Percentiles rank a stretch among this genome's conserved stretches.
Conservation (phyloP, 2,797 vertebrate genomes). For the Typhlichthys eigenmanni region DNA sequence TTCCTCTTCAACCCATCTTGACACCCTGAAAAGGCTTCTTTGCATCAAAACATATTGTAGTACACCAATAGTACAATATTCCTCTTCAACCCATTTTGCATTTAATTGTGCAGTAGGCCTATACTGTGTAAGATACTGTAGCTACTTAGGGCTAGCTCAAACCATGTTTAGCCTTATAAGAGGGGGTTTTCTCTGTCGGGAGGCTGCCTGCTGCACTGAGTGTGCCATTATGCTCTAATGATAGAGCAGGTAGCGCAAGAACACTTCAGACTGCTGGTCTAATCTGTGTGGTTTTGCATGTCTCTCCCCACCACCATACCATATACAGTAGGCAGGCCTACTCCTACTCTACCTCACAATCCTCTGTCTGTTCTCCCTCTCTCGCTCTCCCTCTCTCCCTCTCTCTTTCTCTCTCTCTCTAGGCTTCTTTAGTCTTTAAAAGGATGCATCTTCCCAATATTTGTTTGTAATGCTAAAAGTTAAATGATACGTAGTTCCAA, state of each 20-base stretch:
- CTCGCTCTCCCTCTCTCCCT: neutral
- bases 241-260: constrained; percentile 42
- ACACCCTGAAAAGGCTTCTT: too few relatives aligned
- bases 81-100: neutral
- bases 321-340: too few relatives aligned
- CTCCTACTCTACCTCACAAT: neutral
- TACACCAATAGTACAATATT: too few relatives aligned
- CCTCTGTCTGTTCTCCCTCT: neutral
- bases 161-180: constrained; percentile 31
- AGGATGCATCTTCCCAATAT: too few relatives aligned
- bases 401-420: neutral
- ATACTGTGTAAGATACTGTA: neutral
- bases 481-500: too few relatives aligned
- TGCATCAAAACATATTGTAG: too few relatives aligned
- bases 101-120: neutral
- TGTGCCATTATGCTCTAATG: constrained; percentile 40
- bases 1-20: too few relatives aligned
- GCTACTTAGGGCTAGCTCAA: constrained; percentile 1
- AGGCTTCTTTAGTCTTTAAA: too few relatives aligned
- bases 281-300: constrained; percentile 5
- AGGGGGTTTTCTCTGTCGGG: constrained; percentile 1
- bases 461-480: too few relatives aligned
- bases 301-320: neutral
- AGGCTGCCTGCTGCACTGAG: constrained; percentile 13
- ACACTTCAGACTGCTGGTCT: constrained; percentile 4